phyloP scores from a whole-genome alignment of 1,140 invertebrate species.

The Conus betulinus region DNA sequence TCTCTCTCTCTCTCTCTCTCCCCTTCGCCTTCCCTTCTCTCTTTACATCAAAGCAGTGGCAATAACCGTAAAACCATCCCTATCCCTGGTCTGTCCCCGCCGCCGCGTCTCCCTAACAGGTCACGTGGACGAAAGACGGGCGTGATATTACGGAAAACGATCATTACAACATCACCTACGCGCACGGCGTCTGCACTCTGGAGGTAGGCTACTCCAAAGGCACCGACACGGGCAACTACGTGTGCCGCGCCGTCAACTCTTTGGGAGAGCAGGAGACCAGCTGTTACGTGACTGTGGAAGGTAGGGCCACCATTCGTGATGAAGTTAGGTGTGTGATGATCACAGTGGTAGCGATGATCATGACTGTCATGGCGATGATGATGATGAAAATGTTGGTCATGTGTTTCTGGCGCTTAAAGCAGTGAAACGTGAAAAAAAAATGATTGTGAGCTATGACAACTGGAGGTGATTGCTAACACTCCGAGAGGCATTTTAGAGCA shows the following conservation, averaged over 20 bases:
- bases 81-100: too few species aligned
- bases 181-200: slow-evolving; percentile 93
- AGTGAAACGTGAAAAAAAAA: too few species aligned
- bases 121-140: slow-evolving; percentile 94
- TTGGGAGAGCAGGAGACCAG: slow-evolving; percentile 96
- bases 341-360: background rate
- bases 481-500: too few species aligned
- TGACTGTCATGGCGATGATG: too few species aligned
- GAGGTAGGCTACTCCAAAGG: slow-evolving; percentile 96
- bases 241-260: slow-evolving; percentile 92
- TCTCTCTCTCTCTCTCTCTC: too few species aligned
- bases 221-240: slow-evolving; percentile 96
- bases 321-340: slow-evolving; percentile 25
- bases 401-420: too few species aligned
- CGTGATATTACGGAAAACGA: slow-evolving; percentile 87
- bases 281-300: slow-evolving; percentile 98
- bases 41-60: too few species aligned
- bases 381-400: too few species aligned
- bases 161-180: slow-evolving; percentile 80
- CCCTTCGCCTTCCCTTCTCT: too few species aligned
- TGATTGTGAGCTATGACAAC: too few species aligned
- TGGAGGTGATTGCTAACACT: too few species aligned
- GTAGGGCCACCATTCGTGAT: slow-evolving; percentile 74
- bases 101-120: slow-evolving; percentile 66
- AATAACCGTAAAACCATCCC: too few species aligned